Evolutionary conservation across 1,140 invertebrate genomes (phyloP), one percentile per base, ranked within the genome.

Genomic region (Drosophila leontia): DNA sequence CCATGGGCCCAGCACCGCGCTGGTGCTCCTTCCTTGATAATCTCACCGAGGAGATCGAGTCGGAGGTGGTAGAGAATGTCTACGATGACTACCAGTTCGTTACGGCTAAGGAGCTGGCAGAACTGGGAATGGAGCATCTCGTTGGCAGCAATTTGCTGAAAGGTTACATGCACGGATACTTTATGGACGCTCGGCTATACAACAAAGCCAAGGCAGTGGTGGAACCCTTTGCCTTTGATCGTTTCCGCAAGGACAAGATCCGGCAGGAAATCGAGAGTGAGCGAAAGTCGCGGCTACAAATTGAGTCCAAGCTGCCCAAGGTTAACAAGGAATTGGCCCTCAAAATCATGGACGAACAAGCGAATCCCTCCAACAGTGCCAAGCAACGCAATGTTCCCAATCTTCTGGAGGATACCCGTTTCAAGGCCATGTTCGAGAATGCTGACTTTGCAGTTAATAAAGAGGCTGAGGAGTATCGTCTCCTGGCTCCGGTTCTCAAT

Each of bases 81-180:
- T 99, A 99, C 93, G 99, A 99, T 93, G 98, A 99, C 93, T 99
- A 99, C 91, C 99, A 99, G 93, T 99, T 99, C 94, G 95, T 99
- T 0, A 99, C 98, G 0, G 95, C 96, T 79, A 95, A 96, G 86
- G 98, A 99, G 91, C 93, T 99, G 15, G 96, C 98, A 13, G 96
- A 98, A 80, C 93, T 99, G 35, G 98, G 97, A n/a, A 93, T 99
- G 60, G 95, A 95, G 63, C 97, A 99, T 94, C 94, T 99, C 6
- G 96, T 99, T 70, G 97, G 97, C 55, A 98, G 97, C 4, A 98
- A 97, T 94, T 94, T 99, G 47, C 94, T 99, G 15, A 94, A 98
- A 88, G 98, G 98, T 2, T 99, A 99, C 87, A 99, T 99, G 99
- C 99, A 99, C 93, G 99, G 99, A 12, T 99, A 97, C 92, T 99